Conservation (phyloP, 1,140 invertebrate genomes). For the Portunus trituberculatus region DNA sequence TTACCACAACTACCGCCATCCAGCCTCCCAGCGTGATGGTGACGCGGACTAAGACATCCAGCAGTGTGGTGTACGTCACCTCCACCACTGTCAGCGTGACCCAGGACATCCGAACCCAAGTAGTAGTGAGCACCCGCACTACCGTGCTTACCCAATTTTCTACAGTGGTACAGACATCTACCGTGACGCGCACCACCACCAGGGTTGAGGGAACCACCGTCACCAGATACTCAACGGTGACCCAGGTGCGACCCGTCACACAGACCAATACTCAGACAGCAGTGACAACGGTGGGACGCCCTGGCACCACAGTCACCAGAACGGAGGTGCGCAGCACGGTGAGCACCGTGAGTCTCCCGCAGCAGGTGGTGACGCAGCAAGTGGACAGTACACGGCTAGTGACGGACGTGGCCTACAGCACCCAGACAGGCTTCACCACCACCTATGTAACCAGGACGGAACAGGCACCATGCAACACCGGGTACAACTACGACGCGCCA, state of each 20-base stretch:
- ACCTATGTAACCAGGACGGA: constrained; percentile 55
- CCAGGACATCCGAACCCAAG: neutral
- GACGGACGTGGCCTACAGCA: neutral
- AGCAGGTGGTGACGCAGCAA: constrained; percentile 48
- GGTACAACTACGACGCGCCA: constrained; percentile 61
- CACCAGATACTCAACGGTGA: neutral
- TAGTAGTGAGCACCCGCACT: constrained; percentile 33
- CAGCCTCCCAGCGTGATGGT: constrained; percentile 44
- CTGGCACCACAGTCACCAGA: neutral
- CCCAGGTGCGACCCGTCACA: constrained; percentile 53
- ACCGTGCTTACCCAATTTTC: neutral
- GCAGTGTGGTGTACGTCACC: constrained; percentile 53
- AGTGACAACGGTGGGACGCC: neutral
- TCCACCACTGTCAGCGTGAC: constrained; percentile 27
- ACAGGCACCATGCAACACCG: constrained; percentile 29
- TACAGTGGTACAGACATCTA: neutral
- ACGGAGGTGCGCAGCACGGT: constrained; percentile 24
- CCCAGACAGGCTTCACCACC: neutral
- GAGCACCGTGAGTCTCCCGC: neutral
- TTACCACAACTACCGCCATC: constrained; percentile 25
- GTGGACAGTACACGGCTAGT: constrained; percentile 27
- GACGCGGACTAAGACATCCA: constrained; percentile 55
- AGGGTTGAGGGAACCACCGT: constrained; percentile 28
- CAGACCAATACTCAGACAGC: constrained; percentile 34
- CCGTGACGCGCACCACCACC: constrained; percentile 35